Percentiles rank a stretch among this genome's conserved stretches.
Conservation (phyloP, 2,888 invertebrate genomes). For the Xylocampa areola region DNA sequence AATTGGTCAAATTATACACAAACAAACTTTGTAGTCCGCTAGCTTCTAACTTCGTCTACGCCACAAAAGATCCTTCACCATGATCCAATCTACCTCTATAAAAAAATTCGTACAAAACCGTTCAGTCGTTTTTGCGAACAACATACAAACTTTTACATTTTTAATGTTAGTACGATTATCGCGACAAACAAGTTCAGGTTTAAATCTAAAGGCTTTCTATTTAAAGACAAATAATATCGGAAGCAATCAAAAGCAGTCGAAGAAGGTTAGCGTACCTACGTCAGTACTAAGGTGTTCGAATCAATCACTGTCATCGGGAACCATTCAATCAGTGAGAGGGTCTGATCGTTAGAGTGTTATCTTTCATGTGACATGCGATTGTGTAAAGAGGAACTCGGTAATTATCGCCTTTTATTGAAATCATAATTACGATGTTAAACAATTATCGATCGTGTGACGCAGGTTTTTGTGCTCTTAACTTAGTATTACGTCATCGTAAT, state of each 20-base stretch:
- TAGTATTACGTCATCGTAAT: constrained; percentile 11
- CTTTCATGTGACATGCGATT: constrained; percentile 61
- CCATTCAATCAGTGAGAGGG: constrained; percentile 40
- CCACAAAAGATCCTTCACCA: too few relatives aligned
- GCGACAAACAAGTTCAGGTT: too few relatives aligned
- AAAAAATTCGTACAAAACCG: too few relatives aligned
- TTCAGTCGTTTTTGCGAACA: too few relatives aligned
- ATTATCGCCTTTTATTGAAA: constrained; percentile 64
- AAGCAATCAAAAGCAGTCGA: constrained; percentile 25
- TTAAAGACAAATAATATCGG: constrained; percentile 4
- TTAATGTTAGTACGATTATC: too few relatives aligned
- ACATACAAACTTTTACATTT: too few relatives aligned
- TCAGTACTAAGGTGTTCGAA: constrained; percentile 19
- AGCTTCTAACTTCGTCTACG: too few relatives aligned
- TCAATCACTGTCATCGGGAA: constrained; percentile 47
- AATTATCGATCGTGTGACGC: constrained; percentile 45
- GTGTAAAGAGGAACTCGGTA: constrained; percentile 61
- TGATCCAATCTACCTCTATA: too few relatives aligned
- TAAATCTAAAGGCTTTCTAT: neutral
- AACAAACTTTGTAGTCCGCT: too few relatives aligned
- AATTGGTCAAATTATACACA: too few relatives aligned
- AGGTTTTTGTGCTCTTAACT: constrained; percentile 18
- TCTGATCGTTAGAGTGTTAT: constrained; percentile 27
- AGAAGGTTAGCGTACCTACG: constrained; percentile 16
- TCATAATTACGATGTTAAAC: constrained; percentile 47